Percentiles rank a stretch among this genome's conserved stretches.
Conservation (phyloP, 2,888 invertebrate genomes). For the Drosophila percnosoma region DNA sequence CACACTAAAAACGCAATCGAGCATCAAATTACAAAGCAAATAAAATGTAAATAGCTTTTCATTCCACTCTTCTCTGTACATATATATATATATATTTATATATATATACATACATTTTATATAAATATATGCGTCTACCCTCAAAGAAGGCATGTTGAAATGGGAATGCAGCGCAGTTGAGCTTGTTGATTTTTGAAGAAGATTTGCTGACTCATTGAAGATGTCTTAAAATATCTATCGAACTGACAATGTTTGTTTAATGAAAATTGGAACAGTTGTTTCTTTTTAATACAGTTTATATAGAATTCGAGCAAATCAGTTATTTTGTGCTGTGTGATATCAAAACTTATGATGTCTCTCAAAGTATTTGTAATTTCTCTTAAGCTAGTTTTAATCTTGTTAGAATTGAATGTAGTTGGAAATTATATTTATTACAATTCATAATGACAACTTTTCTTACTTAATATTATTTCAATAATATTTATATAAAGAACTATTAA, state of each 20-base stretch:
- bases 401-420: neutral
- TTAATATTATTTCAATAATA: neutral
- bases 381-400: neutral
- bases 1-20: conserved; percentile 78
- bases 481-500: neutral
- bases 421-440: neutral
- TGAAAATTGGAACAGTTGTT: neutral
- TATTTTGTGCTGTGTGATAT: neutral
- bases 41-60: conserved; percentile 77
- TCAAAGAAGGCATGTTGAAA: neutral
- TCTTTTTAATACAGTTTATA: neutral
- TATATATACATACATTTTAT: conserved; percentile 22
- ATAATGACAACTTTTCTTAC: neutral
- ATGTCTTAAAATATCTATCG: neutral
- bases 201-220: neutral
- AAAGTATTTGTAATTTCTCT: neutral
- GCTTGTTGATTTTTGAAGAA: neutral
- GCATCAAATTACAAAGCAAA: conserved; percentile 79
- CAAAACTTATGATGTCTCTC: neutral
- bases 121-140: conserved; percentile 22
- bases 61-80: conserved; percentile 39
- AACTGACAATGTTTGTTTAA: neutral
- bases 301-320: too few relatives aligned
- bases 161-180: neutral
- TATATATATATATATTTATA: conserved; percentile 22